Conservation (phyloP, 1,140 invertebrate species). For the Drosophila micromelanica region DNA sequence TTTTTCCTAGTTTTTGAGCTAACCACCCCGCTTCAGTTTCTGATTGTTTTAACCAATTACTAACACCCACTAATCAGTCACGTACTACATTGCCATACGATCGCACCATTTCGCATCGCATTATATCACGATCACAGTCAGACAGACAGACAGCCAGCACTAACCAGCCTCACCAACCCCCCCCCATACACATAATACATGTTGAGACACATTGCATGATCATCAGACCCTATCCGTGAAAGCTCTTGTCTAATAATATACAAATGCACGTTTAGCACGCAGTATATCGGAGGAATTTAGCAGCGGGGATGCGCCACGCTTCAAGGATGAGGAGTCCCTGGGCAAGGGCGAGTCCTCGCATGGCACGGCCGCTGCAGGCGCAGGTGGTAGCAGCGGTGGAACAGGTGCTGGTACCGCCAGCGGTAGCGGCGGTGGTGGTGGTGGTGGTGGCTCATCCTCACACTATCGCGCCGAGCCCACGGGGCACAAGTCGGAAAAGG, state of each 20-base stretch:
- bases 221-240: conserved; percentile 27
- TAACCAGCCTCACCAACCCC: too few relatives aligned
- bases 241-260: conserved; percentile 2
- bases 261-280: conserved; percentile 86
- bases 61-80: conserved; percentile 62
- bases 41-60: conserved; percentile 44
- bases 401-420: conserved; percentile 30
- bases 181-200: background rate
- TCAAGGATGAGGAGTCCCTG: conserved; percentile 88
- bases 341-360: conserved; percentile 82
- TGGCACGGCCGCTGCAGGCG: conserved; percentile 52
- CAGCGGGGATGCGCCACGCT: conserved; percentile 89
- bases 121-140: conserved; percentile 20
- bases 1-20: conserved; percentile 58
- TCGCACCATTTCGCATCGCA: conserved; percentile 72
- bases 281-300: conserved; percentile 95
- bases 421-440: conserved; percentile 16
- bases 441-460: conserved; percentile 47
- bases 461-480: conserved; percentile 74
- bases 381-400: conserved; percentile 52
- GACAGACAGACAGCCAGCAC: too few relatives aligned
- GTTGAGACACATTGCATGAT: conserved; percentile 55
- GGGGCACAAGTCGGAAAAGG: conserved; percentile 84
- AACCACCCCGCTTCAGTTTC: conserved; percentile 48
- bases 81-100: conserved; percentile 49